These are phyloP conservation scores for Macrostomum lignano DNA, from an alignment of 1,140 invertebrate genomes.

Conservation along the genomic window DNA sequence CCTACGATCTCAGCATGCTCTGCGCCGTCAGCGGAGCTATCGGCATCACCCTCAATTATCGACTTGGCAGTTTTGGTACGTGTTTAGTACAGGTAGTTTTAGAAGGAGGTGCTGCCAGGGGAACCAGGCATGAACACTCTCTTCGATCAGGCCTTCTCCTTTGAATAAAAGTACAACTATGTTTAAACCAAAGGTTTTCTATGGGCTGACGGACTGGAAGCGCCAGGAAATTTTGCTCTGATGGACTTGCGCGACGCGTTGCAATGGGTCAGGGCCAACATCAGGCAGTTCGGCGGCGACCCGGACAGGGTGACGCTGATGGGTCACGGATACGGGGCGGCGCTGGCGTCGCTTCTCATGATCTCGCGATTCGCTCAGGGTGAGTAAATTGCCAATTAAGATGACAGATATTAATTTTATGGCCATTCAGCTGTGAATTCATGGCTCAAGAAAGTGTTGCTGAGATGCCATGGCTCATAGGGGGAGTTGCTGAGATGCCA, in stretches of 20 bases:
- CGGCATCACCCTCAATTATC: constrained; percentile 73
- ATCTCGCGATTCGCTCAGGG: constrained; percentile 64
- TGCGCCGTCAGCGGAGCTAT: constrained; percentile 58
- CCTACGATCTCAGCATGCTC: constrained; percentile 58
- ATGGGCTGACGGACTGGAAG: too few relatives aligned
- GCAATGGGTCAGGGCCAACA: constrained; percentile 50
- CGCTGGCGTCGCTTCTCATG: constrained; percentile 69
- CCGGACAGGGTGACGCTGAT: constrained; percentile 69
- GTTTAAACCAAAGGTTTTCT: too few relatives aligned
- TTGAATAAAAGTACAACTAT: too few relatives aligned
- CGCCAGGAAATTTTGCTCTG: constrained; percentile 65
- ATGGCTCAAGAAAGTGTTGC: too few relatives aligned
- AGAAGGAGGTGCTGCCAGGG: too few relatives aligned
- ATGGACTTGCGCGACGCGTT: constrained; percentile 60
- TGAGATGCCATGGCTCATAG: too few relatives aligned
- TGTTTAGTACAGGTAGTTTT: too few relatives aligned
- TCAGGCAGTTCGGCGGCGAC: constrained; percentile 64
- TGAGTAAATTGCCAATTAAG: constrained; percentile 23
- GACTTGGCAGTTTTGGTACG: constrained; percentile 58
- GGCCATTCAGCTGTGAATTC: too few relatives aligned
- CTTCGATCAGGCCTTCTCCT: too few relatives aligned
- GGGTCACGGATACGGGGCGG: constrained; percentile 77
- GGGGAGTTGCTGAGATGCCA: too few relatives aligned
- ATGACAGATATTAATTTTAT: too few relatives aligned
- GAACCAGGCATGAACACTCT: too few relatives aligned